Base-by-base conservation (phyloP, 2,797 vertebrate species). In the Malurus leucopterus region DNA sequence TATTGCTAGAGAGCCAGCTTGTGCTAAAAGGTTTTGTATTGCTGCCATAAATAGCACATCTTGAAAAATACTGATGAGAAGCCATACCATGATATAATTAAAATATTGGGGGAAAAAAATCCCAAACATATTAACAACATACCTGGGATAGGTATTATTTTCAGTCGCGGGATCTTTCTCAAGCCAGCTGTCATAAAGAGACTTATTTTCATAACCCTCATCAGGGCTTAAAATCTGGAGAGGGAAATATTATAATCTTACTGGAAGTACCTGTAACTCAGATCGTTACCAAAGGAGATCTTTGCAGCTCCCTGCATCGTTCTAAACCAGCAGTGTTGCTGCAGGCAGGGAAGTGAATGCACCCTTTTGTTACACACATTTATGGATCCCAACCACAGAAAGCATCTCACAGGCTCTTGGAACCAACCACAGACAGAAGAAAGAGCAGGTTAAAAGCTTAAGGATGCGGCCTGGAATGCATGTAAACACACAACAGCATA, bases 131-230 rank as follows among this genome's bases (percentile, higher is more conserved):
- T 54, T 29, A 84, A 53, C 6, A 68, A 40, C 73, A 95, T 95
- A 98, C 99, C 98, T 98, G 62, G 99, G 99, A 18, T 97, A 96
- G 32, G 97, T 95, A 14, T 97, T 97, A 86, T 98, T 97, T 77
- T 99, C 98, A 69, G 71, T 53, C 5, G 95, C 89, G 22, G 97
- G 97, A 92, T 99, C 98, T 88, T 98, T 98, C 84, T 98, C 97
- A 83, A 99, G 97, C 99, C 99, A 99, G 61, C 98, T 99, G 36
- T 99, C 97, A 86, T 98, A 99, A 58, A 99, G 97, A 92, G 98
- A 98, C 75, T 98, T 95, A 64, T 94, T 96, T 78, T 98, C 98
- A 89, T 98, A 98, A 57, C 97, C 98, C n/a, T 98, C 97, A 92
- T 99, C 99, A 63, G 99, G 99, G 87, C 98, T 99, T 77, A 87